These are phyloP conservation scores for Lamproptera curius DNA, from an alignment of 2,888 invertebrate genomes.

Conservation along the genomic window DNA sequence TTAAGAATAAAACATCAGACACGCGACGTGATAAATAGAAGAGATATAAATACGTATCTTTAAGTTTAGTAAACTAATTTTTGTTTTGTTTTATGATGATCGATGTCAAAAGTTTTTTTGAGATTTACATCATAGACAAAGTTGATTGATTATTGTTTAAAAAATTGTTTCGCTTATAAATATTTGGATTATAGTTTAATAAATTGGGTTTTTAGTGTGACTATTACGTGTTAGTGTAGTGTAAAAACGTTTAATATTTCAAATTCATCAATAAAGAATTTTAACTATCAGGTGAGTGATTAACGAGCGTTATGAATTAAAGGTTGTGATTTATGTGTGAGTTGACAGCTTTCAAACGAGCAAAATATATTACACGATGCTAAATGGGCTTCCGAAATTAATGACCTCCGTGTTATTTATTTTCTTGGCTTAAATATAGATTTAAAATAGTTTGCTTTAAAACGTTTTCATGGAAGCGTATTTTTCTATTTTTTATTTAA, in stretches of 20 bases:
- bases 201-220: no score
- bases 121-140: no score
- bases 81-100: background rate
- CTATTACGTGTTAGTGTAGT: constrained; percentile 9
- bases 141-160: no score
- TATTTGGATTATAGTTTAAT: no score
- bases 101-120: background rate
- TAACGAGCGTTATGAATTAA: constrained; percentile 11
- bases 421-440: no score
- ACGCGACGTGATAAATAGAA: constrained; percentile 1
- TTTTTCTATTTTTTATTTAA: no score
- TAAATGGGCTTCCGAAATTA: constrained; percentile 14
- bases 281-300: constrained; percentile 17
- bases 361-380: constrained; percentile 2
- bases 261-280: background rate
- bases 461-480: no score
- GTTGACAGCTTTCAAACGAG: constrained; percentile 9
- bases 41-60: no score
- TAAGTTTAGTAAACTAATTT: no score
- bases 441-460: no score
- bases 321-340: constrained; percentile 7
- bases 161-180: no score
- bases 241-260: background rate
- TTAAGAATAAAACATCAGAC: constrained; percentile 10
- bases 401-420: background rate